Evolutionary conservation across 2,797 vertebrate genomes (phyloP), one percentile per base, ranked within the genome.

Genomic region (Austrolebias charrua): DNA sequence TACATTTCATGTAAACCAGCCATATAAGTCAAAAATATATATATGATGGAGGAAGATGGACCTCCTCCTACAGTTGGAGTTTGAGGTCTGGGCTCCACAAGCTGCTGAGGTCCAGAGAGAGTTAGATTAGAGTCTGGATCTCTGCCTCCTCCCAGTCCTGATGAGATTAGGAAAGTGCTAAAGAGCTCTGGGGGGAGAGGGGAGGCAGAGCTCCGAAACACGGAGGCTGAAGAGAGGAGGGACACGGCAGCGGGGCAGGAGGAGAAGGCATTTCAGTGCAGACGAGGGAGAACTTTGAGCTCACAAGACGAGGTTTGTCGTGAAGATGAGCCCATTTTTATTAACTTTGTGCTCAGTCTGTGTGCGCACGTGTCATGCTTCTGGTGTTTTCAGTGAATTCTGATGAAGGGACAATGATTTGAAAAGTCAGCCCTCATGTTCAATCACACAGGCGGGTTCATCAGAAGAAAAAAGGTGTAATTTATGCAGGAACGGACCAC

Each of bases 121-220:
- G 82, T 85, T 83, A 81, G 67, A 33, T 69, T 86, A 81, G 89
- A 87, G 81, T 62, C 75, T 40, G 67, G 81, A 75, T 74, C 79
- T 73, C 78, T 86, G 72, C 76, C 86, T 85, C 86, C 88, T 83
- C 85, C 78, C 79, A 79, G 87, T 84, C 87, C 84, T 78, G 81
- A 85, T 85, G 76, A 86, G 89, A 89, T 90, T 91, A 90, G 80
- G 69, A 67, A 59, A 68, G 73, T 55, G 75, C 69, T 85, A 76
- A 85, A 81, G 82, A 78, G 79, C 80, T 85, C 79, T 71, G 49
- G 4, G 44, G 44, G 11, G 38, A 3, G 38, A 11, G 42, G 58
- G 60, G 69, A 69, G 70, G 75, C 73, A 64, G 75, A 67, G 60
- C 69, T 76, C 75, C 80, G 75, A 75, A 72, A 65, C 66, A 51